phyloP scores from a whole-genome alignment of 2,113 vertebrate species.

The Mormoops blainvillei region DNA sequence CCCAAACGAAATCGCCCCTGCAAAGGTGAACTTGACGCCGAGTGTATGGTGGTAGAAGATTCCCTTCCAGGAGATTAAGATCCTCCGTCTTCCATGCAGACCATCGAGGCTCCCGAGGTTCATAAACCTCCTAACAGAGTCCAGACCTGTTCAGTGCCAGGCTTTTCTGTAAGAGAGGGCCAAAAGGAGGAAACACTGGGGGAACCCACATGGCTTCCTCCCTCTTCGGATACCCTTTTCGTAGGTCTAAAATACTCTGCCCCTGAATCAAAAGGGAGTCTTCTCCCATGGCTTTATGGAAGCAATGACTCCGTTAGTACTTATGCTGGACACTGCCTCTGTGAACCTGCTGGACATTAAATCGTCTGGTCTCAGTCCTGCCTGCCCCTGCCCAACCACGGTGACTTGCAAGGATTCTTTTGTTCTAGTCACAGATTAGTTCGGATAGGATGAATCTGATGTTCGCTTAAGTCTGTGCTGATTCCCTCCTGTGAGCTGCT shows the following conservation, averaged over 20 bases:
- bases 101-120: not conserved
- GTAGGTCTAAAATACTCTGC: not conserved
- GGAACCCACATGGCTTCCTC: not conserved
- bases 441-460: slow-evolving; percentile 52
- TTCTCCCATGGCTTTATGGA: not conserved
- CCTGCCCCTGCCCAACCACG: not conserved
- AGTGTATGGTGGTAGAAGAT: not conserved
- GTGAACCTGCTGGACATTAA: not conserved
- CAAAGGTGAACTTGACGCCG: not conserved
- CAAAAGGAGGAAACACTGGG: not conserved
- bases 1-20: not conserved
- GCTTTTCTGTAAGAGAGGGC: not conserved
- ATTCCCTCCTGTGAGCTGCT: slow-evolving; percentile 26
- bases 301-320: not conserved
- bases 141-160: not conserved
- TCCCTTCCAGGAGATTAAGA: not conserved
- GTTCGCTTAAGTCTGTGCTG: slow-evolving; percentile 50
- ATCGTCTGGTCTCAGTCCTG: not conserved
- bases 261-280: not conserved
- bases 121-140: not conserved
- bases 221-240: not conserved
- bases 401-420: not conserved
- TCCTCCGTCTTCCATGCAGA: not conserved
- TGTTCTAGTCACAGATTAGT: slow-evolving; percentile 39
- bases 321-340: not conserved